A percentile compares a stretch with the other conserved stretches of the same genome.
Evolutionary conservation across 2,113 vertebrate genomes (phyloP).

Genomic region (Panurus biarmicus): DNA sequence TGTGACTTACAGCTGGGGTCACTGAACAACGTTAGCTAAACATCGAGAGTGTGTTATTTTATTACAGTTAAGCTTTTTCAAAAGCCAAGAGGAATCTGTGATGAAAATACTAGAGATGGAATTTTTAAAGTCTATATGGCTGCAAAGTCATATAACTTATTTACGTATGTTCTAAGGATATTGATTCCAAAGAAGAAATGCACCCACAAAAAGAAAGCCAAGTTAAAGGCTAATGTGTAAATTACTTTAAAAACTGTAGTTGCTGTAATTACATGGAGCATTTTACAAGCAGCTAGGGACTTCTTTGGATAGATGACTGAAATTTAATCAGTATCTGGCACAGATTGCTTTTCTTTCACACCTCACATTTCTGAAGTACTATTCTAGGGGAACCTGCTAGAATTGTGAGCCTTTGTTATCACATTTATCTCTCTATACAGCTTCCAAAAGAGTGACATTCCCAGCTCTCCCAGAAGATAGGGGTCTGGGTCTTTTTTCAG

Average conservation of each 20-base stretch:
- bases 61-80: constrained; percentile 67
- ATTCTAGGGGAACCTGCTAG: constrained; percentile 60
- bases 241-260: constrained; percentile 73
- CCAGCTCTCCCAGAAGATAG: constrained; percentile 3
- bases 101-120: constrained; percentile 56
- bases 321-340: constrained; percentile 77
- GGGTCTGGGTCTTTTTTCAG: neutral
- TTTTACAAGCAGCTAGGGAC: constrained; percentile 76
- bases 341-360: constrained; percentile 61
- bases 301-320: constrained; percentile 74
- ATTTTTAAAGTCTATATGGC: constrained; percentile 63
- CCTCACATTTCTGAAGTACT: constrained; percentile 61
- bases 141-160: constrained; percentile 67
- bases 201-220: constrained; percentile 63
- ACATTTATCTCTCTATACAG: constrained; percentile 48
- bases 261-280: constrained; percentile 76
- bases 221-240: constrained; percentile 73
- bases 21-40: constrained; percentile 52
- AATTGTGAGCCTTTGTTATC: constrained; percentile 56
- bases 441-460: constrained; percentile 42
- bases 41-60: constrained; percentile 64
- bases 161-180: constrained; percentile 68
- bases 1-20: constrained; percentile 48
- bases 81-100: constrained; percentile 62
- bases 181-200: constrained; percentile 72